These are phyloP conservation scores for Cinara cedri DNA, from an alignment of 2,888 invertebrate genomes.

Conservation along the genomic window DNA sequence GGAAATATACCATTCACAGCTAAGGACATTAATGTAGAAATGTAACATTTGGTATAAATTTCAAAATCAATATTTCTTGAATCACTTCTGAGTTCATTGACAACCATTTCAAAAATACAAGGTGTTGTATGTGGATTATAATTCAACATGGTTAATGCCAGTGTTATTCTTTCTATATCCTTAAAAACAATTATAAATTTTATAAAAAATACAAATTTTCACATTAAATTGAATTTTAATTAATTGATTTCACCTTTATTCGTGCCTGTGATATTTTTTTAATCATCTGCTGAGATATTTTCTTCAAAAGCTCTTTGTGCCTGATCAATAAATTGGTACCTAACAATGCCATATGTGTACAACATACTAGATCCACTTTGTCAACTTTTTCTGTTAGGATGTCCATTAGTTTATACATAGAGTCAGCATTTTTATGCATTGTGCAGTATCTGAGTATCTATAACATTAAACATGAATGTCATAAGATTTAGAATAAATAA, in stretches of 20 bases:
- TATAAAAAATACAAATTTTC: no score
- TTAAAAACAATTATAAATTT: not conserved
- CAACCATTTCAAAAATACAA: constrained; percentile 45
- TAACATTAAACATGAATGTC: not conserved
- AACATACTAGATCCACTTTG: constrained; percentile 36
- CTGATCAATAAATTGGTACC: constrained; percentile 53
- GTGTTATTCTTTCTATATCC: constrained; percentile 57
- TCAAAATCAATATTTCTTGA: constrained; percentile 48
- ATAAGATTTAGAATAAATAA: no score
- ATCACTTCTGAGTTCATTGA: constrained; percentile 45
- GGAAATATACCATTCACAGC: constrained; percentile 43
- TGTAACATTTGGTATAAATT: constrained; percentile 25
- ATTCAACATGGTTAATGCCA: constrained; percentile 52
- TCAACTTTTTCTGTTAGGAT: constrained; percentile 36
- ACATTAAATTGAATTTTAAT: not conserved
- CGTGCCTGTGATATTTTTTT: constrained; percentile 48
- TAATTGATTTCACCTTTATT: constrained; percentile 48
- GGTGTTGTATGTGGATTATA: constrained; percentile 47
- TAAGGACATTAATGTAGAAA: constrained; percentile 38
- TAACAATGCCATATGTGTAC: constrained; percentile 56
- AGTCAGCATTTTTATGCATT: constrained; percentile 3
- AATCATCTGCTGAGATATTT: constrained; percentile 50
- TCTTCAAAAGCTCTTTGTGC: constrained; percentile 46
- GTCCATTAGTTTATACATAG: constrained; percentile 36
- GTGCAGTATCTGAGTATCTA: constrained; percentile 53